A percentile compares a stretch with the other conserved stretches of the same genome.
Conservation (phyloP, 2,888 invertebrate genomes). For the Drosophila austrosaltans region DNA sequence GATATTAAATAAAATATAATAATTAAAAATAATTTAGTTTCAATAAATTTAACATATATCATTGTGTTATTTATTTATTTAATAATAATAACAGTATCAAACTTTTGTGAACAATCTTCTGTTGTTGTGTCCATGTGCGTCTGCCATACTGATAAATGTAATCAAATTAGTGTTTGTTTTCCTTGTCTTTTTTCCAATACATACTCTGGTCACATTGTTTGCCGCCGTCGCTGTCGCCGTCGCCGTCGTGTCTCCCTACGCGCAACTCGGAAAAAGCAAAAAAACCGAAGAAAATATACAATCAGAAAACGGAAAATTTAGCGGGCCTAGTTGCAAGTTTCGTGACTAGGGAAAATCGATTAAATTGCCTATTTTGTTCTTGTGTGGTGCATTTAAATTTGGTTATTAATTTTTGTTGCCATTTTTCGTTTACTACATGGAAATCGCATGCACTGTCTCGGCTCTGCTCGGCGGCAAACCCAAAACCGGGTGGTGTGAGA, state of each 20-base stretch:
- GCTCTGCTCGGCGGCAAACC: constrained; percentile 19
- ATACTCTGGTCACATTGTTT: not conserved
- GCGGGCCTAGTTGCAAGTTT: constrained; percentile 5
- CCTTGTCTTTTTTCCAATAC: not conserved
- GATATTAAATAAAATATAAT: too few relatives aligned
- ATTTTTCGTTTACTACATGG: not conserved
- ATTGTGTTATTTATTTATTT: too few relatives aligned
- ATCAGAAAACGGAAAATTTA: constrained; percentile 5
- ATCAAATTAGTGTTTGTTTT: not conserved
- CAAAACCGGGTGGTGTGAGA: constrained; percentile 18
- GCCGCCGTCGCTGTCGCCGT: constrained; percentile 15
- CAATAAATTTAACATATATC: too few relatives aligned
- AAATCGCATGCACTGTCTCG: constrained; percentile 17
- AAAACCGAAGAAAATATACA: constrained; percentile 19
- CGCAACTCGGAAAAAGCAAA: constrained; percentile 20
- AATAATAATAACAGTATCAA: too few relatives aligned
- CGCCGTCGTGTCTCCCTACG: constrained; percentile 14
- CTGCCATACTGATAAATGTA: not conserved
- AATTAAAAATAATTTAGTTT: too few relatives aligned
- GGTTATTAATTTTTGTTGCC: not conserved
- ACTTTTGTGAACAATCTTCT: not conserved
- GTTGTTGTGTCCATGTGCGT: not conserved
- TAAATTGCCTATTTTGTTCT: constrained; percentile 5
- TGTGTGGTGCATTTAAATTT: constrained; percentile 1
- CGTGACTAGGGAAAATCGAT: constrained; percentile 10